Base-by-base conservation (phyloP, 92 coral and sea anemone genomes). In the Phenganax subtilis region DNA sequence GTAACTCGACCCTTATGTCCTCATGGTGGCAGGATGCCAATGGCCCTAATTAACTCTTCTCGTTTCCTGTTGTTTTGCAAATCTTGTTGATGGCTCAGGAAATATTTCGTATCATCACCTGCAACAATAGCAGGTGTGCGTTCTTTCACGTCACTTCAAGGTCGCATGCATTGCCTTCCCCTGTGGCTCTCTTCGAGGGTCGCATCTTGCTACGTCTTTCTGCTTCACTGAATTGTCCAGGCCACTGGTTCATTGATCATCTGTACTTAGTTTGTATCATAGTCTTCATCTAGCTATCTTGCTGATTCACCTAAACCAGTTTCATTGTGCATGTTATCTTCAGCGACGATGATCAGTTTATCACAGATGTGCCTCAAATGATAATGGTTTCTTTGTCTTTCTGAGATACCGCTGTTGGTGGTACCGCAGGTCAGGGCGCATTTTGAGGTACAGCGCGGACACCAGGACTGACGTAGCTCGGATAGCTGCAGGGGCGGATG, bases 11-110 rank as follows among this genome's bases (percentile, higher is more conserved):
- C 53, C 64, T 25, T 75, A 29, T 57, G 69, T 3, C 11, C 55
- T 10, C 66, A 14, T 51, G 16, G 71, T 64, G 51, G 51, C 54
- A 15, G 28, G 53, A 25, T 37, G 81, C 64, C 80, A 75, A 30
- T 28, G 54, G 12, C 11, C 20, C 17, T 47, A 51, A 60, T 59
- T 3, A 29, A 52, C 71, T 64, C 66, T 55, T 76, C 0, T 37
- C 1, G 12, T 76, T 76, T 76, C 81, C 81, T 76, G 81, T 76
- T 76, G 68, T 57, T 76, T 29, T 60, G 55, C 81, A 57, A 64
- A 44, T 65, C 52, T 58, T 56, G 63, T 75, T 76, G 70, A 59
- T 76, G 58, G 81, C 55, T 52, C 81, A 57, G 81, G 81, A 76
- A 76, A 69, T 74, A 14, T 11, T 51, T 58, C 30, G 65, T 51